Percentiles rank a stretch among this genome's conserved stretches.
phyloP scores from a whole-genome alignment of 1,140 invertebrate genomes.

The Leptonema lineaticorne region DNA sequence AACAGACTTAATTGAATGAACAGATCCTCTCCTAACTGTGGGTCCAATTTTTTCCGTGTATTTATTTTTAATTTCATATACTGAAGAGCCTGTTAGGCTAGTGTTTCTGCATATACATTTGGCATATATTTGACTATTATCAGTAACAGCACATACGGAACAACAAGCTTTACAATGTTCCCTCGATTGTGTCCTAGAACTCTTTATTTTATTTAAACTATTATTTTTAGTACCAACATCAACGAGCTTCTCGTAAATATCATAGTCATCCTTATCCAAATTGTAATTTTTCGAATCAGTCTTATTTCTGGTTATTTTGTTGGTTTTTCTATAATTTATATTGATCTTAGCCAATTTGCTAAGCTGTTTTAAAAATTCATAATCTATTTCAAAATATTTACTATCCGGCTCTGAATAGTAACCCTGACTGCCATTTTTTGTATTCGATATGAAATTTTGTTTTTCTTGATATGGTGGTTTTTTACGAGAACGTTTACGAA shows the following conservation, averaged over 20 bases:
- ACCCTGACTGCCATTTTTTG: slow-evolving; percentile 41
- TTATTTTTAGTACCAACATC: slow-evolving; percentile 15
- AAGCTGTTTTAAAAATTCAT: slow-evolving; percentile 53
- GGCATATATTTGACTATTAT: slow-evolving; percentile 11
- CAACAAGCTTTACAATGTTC: slow-evolving; percentile 50
- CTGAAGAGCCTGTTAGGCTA: neutral
- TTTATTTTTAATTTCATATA: slow-evolving; percentile 1
- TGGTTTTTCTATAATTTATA: slow-evolving; percentile 33
- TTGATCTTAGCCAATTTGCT: slow-evolving; percentile 46
- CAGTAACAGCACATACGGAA: slow-evolving; percentile 23
- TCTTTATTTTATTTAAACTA: neutral
- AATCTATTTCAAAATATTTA: slow-evolving; percentile 57
- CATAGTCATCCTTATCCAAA: slow-evolving; percentile 18
- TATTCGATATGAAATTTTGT: slow-evolving; percentile 36
- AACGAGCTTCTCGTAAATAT: slow-evolving; percentile 34
- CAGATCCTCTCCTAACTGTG: slow-evolving; percentile 47
- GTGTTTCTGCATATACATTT: neutral
- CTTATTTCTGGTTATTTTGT: slow-evolving; percentile 5
- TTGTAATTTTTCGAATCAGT: slow-evolving; percentile 5
- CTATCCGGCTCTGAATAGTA: slow-evolving; percentile 57
- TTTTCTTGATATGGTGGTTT: slow-evolving; percentile 5
- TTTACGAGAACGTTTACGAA: slow-evolving; percentile 6
- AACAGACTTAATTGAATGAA: slow-evolving; percentile 53
- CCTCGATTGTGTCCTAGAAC: no score
- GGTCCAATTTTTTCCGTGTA: neutral